Evolutionary conservation across 2,888 invertebrate genomes (phyloP).

Genomic region (Colostygia pectinataria): DNA sequence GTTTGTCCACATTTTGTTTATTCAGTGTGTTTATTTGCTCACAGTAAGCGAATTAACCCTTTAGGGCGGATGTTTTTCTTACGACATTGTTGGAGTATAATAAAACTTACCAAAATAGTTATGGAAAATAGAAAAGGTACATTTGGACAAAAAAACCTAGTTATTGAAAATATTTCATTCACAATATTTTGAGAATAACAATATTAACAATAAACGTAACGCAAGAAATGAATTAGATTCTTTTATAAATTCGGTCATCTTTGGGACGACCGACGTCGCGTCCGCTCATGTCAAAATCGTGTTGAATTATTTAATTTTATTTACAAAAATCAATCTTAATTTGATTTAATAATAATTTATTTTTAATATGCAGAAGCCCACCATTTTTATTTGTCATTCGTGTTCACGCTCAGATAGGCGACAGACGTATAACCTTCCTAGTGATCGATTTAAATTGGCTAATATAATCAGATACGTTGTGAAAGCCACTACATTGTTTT

Average conservation of each 20-base stretch:
- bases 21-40: constrained; percentile 55
- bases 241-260: constrained; percentile 1
- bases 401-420: too few species aligned
- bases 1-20: constrained; percentile 76
- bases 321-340: too few species aligned
- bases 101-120: constrained; percentile 49
- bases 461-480: too few species aligned
- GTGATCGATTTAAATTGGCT: too few species aligned
- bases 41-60: constrained; percentile 59
- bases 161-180: constrained; percentile 31
- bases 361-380: too few species aligned
- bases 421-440: too few species aligned
- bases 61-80: constrained; percentile 71
- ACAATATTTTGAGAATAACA: constrained; percentile 26
- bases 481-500: too few species aligned
- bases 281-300: too few species aligned
- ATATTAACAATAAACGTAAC: constrained; percentile 10
- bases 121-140: constrained; percentile 32
- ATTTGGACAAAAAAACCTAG: constrained; percentile 42
- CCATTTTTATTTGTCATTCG: too few species aligned
- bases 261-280: too few species aligned
- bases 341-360: too few species aligned
- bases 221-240: constrained; percentile 2
- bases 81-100: constrained; percentile 52
- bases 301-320: too few species aligned